Evolutionary conservation across 2,888 invertebrate genomes (phyloP).

Genomic region (Taphrorychus bicolor): DNA sequence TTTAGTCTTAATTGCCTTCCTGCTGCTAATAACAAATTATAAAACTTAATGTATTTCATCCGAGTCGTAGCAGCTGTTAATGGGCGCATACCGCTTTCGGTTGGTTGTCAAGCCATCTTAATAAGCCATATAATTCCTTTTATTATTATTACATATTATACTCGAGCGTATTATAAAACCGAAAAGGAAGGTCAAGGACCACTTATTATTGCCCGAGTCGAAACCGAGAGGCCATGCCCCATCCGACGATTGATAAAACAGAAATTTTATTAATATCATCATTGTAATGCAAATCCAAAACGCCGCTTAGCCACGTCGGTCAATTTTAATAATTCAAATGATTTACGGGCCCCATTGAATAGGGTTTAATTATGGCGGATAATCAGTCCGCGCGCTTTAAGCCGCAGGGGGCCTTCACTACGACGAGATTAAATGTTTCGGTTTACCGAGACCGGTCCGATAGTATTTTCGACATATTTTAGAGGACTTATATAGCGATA

Average conservation of each 20-base stretch:
- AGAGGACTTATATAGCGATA: too few relatives aligned
- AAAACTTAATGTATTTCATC: slow-evolving; percentile 15
- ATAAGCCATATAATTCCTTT: not conserved
- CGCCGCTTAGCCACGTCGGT: not conserved
- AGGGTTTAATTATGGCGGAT: not conserved
- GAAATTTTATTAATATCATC: not conserved
- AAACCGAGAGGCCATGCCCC: not conserved
- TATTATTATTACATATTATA: not conserved
- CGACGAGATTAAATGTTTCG: not conserved
- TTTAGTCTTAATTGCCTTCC: slow-evolving; percentile 15
- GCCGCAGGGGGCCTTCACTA: not conserved
- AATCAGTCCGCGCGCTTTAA: not conserved
- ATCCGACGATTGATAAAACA: not conserved
- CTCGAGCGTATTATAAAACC: not conserved
- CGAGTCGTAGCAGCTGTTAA: slow-evolving; percentile 3
- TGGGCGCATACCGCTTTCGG: not conserved
- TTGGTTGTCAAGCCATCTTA: not conserved
- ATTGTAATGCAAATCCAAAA: not conserved
- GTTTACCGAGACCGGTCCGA: not conserved
- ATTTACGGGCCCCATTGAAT: not conserved
- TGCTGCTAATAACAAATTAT: slow-evolving; percentile 18
- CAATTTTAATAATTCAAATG: not conserved
- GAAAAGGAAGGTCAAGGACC: not conserved
- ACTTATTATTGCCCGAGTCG: not conserved
- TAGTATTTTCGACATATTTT: not conserved